Evolutionary conservation across 2,113 vertebrate genomes (phyloP).

Genomic region (Thunnus maccoyii): DNA sequence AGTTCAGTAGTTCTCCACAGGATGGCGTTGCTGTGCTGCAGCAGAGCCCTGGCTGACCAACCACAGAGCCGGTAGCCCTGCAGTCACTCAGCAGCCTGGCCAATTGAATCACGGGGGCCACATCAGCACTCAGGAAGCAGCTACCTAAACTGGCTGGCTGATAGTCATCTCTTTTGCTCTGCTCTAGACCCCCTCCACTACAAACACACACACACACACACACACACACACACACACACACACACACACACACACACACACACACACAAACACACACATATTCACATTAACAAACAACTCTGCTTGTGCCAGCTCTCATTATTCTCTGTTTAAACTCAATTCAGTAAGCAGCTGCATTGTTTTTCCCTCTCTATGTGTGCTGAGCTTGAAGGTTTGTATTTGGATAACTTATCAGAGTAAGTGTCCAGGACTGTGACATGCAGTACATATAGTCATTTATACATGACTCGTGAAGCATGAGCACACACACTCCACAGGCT

Average conservation of each 20-base stretch:
- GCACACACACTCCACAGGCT: slow-evolving; percentile 20
- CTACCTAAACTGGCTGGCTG: slow-evolving; percentile 72
- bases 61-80: slow-evolving; percentile 45
- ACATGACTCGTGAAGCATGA: slow-evolving; percentile 30
- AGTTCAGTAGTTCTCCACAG: slow-evolving; percentile 66
- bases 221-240: slow-evolving; percentile 32
- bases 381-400: slow-evolving; percentile 27
- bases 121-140: slow-evolving; percentile 80
- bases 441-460: slow-evolving; percentile 12
- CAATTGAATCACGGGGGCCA: slow-evolving; percentile 70
- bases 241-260: slow-evolving; percentile 33
- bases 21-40: slow-evolving; percentile 75
- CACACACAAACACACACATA: slow-evolving; percentile 32
- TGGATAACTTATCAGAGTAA: slow-evolving; percentile 19
- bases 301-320: slow-evolving; percentile 61
- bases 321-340: slow-evolving; percentile 58
- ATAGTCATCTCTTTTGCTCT: slow-evolving; percentile 68
- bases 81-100: slow-evolving; percentile 62
- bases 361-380: neutral
- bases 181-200: slow-evolving; percentile 10
- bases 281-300: slow-evolving; percentile 41
- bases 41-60: slow-evolving; percentile 50
- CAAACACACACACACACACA: slow-evolving; percentile 31
- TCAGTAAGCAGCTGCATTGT: slow-evolving; percentile 43
- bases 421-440: slow-evolving; percentile 17